Base-by-base conservation (phyloP, 2,797 vertebrate genomes). In the Paguma larvata region DNA sequence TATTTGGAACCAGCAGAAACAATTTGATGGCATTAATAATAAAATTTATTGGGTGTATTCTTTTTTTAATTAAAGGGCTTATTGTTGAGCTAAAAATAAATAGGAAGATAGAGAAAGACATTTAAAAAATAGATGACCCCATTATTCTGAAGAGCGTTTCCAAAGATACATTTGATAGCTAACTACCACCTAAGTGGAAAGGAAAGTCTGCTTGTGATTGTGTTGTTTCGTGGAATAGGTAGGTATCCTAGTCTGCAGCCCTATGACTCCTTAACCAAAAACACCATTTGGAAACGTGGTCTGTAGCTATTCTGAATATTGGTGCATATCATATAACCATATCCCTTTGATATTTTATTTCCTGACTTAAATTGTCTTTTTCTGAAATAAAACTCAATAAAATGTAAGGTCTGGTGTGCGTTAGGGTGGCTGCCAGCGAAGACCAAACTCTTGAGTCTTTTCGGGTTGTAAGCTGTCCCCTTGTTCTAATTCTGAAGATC, bases 1-100 rank as follows among this genome's bases (percentile, higher is more conserved):
- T 59, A 73, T 92, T 91, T 88, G 4, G 27, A 91, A 77, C 41
- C 10, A 89, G 30, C 56, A 94, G 96, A 97, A 91, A 70, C 77
- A 92, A 92, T 63, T 59, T 38, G 78, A 59, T 82, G 32, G 34
- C 14, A 41, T 16, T 59, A 38, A 63, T 70, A 94, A 75, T 38
- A 68, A 85, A 48, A 5, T 53, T 78, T 53, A 91, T 16, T 83
- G 48, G 32, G 5, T 3, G 1, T 48, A 79, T 38, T 78, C 15
- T 5, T 70, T 85, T 79, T 85, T 89, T 63, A 51, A 73, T 68
- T 89, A 68, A 97, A 77, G 30, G 4, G 0, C 30, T 53, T 77
- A n/a, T 88, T 92, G 79, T 83, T 79, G 32, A 75, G n/a, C 32
- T 87, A 84, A 84, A 65, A 79, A 72, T 41, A 88, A 79, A 75